Evolutionary conservation across 1,140 invertebrate species (phyloP).

Genomic region (Drosophila ohnishii): DNA sequence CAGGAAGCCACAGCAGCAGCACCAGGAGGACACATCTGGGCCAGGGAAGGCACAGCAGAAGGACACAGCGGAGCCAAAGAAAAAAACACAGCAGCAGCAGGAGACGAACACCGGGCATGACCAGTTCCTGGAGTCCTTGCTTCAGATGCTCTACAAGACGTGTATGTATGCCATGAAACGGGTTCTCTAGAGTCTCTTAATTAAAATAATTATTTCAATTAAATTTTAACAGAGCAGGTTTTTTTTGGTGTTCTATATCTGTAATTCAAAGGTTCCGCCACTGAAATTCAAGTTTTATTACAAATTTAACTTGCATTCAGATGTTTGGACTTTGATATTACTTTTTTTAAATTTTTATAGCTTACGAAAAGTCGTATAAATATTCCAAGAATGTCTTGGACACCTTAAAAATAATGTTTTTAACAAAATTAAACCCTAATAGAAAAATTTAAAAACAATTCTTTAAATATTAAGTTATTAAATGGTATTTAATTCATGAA

Average conservation of each 20-base stretch:
- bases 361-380: too few species aligned
- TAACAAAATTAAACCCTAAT: not conserved
- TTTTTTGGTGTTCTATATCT: not conserved
- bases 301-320: not conserved
- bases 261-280: not conserved
- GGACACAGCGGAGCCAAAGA: not conserved
- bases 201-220: not conserved
- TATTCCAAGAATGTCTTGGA: not conserved
- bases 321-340: slow-evolving; percentile 1
- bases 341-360: not conserved
- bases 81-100: not conserved
- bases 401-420: not conserved
- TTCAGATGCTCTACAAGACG: slow-evolving; percentile 45
- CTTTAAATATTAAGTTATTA: too few species aligned
- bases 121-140: slow-evolving; percentile 48
- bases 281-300: not conserved
- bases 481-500: too few species aligned
- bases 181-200: not conserved
- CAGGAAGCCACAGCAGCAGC: not conserved
- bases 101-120: slow-evolving; percentile 14
- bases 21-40: too few species aligned
- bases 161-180: slow-evolving; percentile 38
- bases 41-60: not conserved
- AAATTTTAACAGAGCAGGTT: not conserved
- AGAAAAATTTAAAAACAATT: not conserved